A percentile compares a stretch with the other conserved stretches of the same genome.
Conservation (phyloP, 2,113 vertebrate genomes). For the Pterophyllum scalare region DNA sequence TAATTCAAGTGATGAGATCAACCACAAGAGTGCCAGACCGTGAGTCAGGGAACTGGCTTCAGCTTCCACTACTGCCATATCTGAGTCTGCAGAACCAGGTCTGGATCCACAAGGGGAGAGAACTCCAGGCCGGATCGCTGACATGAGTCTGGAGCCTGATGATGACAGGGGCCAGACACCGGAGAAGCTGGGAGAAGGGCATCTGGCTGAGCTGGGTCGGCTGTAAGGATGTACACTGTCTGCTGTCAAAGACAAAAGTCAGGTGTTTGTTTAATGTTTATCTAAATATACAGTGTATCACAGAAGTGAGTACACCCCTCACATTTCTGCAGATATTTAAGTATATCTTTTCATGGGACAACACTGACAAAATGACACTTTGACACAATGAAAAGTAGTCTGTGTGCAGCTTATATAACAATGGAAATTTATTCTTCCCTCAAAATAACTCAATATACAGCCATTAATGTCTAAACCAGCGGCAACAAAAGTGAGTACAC, state of each 20-base stretch:
- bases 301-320: too few relatives aligned
- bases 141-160: slow-evolving; percentile 45
- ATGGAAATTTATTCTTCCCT: too few relatives aligned
- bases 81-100: slow-evolving; percentile 65
- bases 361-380: too few relatives aligned
- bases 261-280: slow-evolving; percentile 14
- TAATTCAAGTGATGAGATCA: neutral
- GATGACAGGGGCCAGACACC: slow-evolving; percentile 23
- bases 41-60: slow-evolving; percentile 87
- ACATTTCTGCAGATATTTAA: too few relatives aligned
- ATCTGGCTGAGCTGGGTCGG: slow-evolving; percentile 58
- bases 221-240: slow-evolving; percentile 31
- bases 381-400: too few relatives aligned
- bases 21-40: slow-evolving; percentile 75
- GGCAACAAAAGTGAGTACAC: too few relatives aligned
- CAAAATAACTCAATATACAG: too few relatives aligned
- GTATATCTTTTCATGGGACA: too few relatives aligned
- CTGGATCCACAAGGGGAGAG: slow-evolving; percentile 50
- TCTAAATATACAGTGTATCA: neutral
- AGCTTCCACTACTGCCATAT: slow-evolving; percentile 72
- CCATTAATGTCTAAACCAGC: too few relatives aligned
- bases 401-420: too few relatives aligned
- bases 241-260: slow-evolving; percentile 20
- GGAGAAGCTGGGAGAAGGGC: slow-evolving; percentile 39
- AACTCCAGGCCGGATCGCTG: slow-evolving; percentile 13